phyloP scores from a whole-genome alignment of 2,797 vertebrate species.

The Myotis findleyi region DNA sequence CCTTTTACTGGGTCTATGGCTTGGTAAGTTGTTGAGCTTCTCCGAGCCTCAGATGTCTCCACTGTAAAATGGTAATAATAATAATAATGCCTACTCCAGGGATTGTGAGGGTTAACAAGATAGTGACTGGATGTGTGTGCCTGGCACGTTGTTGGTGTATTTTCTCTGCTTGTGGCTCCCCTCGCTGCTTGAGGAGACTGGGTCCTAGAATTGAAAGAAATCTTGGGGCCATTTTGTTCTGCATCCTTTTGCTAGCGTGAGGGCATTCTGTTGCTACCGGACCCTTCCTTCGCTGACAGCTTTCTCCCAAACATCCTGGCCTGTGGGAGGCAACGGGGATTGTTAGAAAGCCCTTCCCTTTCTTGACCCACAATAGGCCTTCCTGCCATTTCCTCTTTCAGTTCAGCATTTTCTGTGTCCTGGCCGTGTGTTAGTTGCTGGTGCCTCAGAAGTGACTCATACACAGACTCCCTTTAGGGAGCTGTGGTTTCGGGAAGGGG shows the following conservation, averaged over 20 bases:
- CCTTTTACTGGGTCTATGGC: not conserved
- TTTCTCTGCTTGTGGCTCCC: not conserved
- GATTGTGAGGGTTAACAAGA: not conserved
- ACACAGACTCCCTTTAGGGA: not conserved
- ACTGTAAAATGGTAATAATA: not conserved
- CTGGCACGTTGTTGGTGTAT: fast-evolving
- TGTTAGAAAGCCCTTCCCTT: conserved; percentile 64
- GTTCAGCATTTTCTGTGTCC: conserved; percentile 39
- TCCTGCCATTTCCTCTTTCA: conserved; percentile 6
- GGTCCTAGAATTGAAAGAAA: not conserved
- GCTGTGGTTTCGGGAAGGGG: not conserved
- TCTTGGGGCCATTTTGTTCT: not conserved
- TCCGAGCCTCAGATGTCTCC: not conserved
- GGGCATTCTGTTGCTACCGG: not conserved
- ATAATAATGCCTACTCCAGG: not conserved
- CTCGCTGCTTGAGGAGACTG: not conserved
- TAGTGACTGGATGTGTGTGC: not conserved
- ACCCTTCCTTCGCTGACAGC: not conserved
- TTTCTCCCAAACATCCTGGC: not conserved
- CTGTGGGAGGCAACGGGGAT: not conserved
- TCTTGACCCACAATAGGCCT: conserved; percentile 15
- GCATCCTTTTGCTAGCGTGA: not conserved
- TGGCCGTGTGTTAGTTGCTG: not conserved
- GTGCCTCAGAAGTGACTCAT: conserved; percentile 26
- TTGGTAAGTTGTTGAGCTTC: not conserved